A percentile compares a stretch with the other conserved stretches of the same genome.
phyloP scores from a whole-genome alignment of 2,888 invertebrate species.

The Nematopogon swammerdamellus region DNA sequence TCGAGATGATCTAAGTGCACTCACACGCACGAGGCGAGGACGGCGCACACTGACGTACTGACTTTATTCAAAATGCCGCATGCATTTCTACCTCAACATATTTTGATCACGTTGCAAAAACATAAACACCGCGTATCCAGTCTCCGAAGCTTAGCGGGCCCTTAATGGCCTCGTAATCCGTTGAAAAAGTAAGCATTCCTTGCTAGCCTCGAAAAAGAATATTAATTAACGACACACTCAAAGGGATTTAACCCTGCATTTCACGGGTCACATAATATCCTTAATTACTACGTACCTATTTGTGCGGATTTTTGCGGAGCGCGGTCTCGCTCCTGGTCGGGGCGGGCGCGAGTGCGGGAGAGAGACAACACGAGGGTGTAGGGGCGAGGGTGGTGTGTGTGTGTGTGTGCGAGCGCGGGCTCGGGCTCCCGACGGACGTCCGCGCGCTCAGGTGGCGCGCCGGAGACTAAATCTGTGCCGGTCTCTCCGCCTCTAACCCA shows the following conservation, averaged over 20 bases:
- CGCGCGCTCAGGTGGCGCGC: slow-evolving; percentile 40
- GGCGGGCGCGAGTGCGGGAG: slow-evolving; percentile 22
- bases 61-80: no score
- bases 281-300: slow-evolving; percentile 22
- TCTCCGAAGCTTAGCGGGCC: neutral
- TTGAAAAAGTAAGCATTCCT: neutral
- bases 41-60: no score
- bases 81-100: no score
- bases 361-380: slow-evolving; percentile 19
- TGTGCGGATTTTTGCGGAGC: slow-evolving; percentile 13
- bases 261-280: slow-evolving; percentile 12
- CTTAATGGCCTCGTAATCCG: neutral
- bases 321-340: slow-evolving; percentile 25
- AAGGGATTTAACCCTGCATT: slow-evolving; percentile 20
- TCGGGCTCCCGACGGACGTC: slow-evolving; percentile 20
- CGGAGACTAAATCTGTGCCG: slow-evolving; percentile 52
- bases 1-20: no score
- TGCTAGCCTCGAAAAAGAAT: slow-evolving; percentile 4
- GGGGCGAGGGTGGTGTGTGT: neutral
- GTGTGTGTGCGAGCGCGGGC: slow-evolving; percentile 7
- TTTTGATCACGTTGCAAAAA: neutral
- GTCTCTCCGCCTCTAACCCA: slow-evolving; percentile 26
- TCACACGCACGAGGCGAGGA: no score
- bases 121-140: neutral
- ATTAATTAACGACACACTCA: slow-evolving; percentile 18